phyloP scores from a whole-genome alignment of 2,797 vertebrate genomes.

The Rhabdomys pumilio region DNA sequence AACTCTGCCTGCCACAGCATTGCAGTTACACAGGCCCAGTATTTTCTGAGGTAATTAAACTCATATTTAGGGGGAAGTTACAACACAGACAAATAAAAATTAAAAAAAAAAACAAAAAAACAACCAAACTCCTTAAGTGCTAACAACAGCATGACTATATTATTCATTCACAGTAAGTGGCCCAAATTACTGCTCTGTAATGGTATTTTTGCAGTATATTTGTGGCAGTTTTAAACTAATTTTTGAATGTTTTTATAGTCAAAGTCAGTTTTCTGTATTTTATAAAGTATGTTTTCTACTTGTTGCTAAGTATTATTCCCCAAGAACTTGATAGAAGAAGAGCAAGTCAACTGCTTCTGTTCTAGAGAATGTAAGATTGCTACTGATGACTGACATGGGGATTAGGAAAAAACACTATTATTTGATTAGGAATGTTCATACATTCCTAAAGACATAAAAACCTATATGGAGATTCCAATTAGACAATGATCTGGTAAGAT shows the following conservation, averaged over 20 bases:
- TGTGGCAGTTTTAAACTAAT: conserved; percentile 26
- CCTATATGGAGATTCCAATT: conserved; percentile 1
- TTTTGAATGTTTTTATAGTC: conserved; percentile 53
- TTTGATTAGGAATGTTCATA: not conserved
- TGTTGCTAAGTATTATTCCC: not conserved
- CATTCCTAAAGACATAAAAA: conserved; percentile 59
- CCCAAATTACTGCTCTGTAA: conserved; percentile 41
- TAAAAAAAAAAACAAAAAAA: not conserved
- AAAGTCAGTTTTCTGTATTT: conserved; percentile 36
- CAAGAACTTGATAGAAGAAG: not conserved
- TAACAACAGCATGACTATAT: not conserved
- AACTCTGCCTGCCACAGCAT: not conserved
- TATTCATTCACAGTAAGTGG: not conserved
- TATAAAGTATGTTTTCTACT: conserved; percentile 29
- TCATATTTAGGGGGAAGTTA: conserved; percentile 45
- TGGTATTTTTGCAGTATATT: conserved; percentile 22
- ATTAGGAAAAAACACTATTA: conserved; percentile 48
- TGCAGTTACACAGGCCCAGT: not conserved
- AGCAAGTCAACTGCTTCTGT: not conserved
- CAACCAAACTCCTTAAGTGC: not conserved
- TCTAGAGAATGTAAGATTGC: conserved; percentile 16
- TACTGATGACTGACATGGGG: not conserved
- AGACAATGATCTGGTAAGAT: conserved; percentile 45
- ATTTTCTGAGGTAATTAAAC: conserved; percentile 60
- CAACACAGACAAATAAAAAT: not conserved